Evolutionary conservation across 1,140 invertebrate genomes (phyloP).

Genomic region (Zaprionus lachaisei): DNA sequence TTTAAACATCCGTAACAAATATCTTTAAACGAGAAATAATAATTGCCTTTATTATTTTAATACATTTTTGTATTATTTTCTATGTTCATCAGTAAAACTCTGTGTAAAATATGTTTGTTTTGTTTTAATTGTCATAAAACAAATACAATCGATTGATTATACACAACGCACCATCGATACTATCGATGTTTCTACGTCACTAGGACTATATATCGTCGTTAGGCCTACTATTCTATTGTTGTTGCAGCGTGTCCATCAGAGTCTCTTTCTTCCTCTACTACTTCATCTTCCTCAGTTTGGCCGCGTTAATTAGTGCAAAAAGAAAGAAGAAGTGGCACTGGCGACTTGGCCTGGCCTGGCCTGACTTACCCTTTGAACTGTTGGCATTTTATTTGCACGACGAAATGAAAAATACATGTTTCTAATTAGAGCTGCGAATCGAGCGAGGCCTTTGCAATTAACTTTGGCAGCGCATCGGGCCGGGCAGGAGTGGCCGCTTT

Average conservation of each 20-base stretch:
- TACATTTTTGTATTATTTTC: too few species aligned
- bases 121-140: too few species aligned
- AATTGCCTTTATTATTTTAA: too few species aligned
- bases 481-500: not conserved
- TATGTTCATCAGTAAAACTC: too few species aligned
- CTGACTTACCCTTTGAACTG: slow-evolving; percentile 25
- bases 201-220: too few species aligned
- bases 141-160: too few species aligned
- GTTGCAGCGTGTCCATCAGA: slow-evolving; percentile 15
- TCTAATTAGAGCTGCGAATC: slow-evolving; percentile 69
- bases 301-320: slow-evolving; percentile 31
- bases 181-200: too few species aligned
- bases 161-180: too few species aligned
- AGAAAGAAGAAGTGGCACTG: not conserved
- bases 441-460: slow-evolving; percentile 65
- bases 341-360: slow-evolving; percentile 10
- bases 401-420: slow-evolving; percentile 46
- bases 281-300: not conserved
- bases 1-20: too few species aligned
- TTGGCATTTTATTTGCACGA: slow-evolving; percentile 65
- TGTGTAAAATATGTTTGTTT: too few species aligned
- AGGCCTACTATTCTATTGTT: not conserved
- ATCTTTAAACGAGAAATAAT: too few species aligned
- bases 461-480: slow-evolving; percentile 58
- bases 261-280: not conserved